phyloP scores from a whole-genome alignment of 2,113 vertebrate species.

The Chelonoidis abingdonii region DNA sequence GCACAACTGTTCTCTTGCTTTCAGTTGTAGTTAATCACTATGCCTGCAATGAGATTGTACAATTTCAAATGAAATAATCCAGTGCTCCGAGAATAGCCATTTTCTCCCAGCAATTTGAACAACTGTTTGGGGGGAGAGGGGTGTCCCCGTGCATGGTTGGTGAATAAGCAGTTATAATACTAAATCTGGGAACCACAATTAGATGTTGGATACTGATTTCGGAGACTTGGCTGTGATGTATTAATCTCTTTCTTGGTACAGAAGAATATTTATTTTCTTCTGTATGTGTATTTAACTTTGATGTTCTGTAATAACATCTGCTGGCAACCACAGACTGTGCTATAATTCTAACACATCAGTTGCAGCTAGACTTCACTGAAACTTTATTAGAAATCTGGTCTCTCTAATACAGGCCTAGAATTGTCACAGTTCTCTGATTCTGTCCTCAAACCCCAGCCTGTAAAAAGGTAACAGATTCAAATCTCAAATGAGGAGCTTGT shows the following conservation, averaged over 20 bases:
- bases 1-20: not conserved
- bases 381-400: not conserved
- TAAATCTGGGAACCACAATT: constrained; percentile 20
- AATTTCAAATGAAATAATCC: not conserved
- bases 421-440: constrained; percentile 15
- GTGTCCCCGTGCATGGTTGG: accelerated
- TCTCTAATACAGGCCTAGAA: not conserved
- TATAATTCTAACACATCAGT: not conserved
- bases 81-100: accelerated
- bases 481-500: not conserved
- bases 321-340: constrained; percentile 58
- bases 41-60: not conserved
- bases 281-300: constrained; percentile 45
- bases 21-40: not conserved
- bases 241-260: constrained; percentile 54
- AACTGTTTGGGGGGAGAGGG: not conserved
- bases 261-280: constrained; percentile 59
- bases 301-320: constrained; percentile 63
- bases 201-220: constrained; percentile 40
- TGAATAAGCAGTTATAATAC: not conserved
- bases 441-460: constrained; percentile 18
- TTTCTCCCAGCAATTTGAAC: accelerated
- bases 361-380: not conserved
- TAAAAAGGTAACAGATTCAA: constrained; percentile 26
- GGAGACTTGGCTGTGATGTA: constrained; percentile 30